These are phyloP conservation scores for Noctua pronuba DNA, from an alignment of 2,888 invertebrate genomes.

Conservation along the genomic window DNA sequence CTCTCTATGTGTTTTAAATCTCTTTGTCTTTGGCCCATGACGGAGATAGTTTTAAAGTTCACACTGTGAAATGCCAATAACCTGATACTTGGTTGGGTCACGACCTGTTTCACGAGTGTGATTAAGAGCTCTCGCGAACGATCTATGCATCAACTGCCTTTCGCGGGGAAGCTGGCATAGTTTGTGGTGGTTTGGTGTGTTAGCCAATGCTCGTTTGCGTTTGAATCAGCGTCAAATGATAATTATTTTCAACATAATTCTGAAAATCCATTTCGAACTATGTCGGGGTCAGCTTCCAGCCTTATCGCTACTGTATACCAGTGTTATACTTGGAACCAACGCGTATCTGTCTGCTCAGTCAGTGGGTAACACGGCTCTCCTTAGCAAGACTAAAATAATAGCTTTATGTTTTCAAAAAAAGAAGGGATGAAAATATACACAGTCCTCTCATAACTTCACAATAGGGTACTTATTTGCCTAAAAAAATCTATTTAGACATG, in stretches of 20 bases:
- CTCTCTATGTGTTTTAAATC: too few species aligned
- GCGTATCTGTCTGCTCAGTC: neutral
- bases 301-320: neutral
- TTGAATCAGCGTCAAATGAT: neutral
- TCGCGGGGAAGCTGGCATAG: neutral
- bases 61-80: conserved; percentile 37
- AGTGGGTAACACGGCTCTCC: neutral
- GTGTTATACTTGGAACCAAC: neutral
- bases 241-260: neutral
- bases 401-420: neutral
- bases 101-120: conserved; percentile 8
- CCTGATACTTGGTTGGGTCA: conserved; percentile 9
- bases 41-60: conserved; percentile 26
- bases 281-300: neutral
- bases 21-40: conserved; percentile 28
- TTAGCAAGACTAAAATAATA: neutral
- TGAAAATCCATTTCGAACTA: neutral
- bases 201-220: neutral
- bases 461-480: too few species aligned
- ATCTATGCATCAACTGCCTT: conserved; percentile 5
- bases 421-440: neutral
- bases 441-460: too few species aligned
- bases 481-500: too few species aligned
- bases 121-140: neutral
- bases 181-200: neutral